These are phyloP conservation scores for Neolamprologus caudopunctatus DNA, from an alignment of 2,113 vertebrate genomes.

Conservation along the genomic window DNA sequence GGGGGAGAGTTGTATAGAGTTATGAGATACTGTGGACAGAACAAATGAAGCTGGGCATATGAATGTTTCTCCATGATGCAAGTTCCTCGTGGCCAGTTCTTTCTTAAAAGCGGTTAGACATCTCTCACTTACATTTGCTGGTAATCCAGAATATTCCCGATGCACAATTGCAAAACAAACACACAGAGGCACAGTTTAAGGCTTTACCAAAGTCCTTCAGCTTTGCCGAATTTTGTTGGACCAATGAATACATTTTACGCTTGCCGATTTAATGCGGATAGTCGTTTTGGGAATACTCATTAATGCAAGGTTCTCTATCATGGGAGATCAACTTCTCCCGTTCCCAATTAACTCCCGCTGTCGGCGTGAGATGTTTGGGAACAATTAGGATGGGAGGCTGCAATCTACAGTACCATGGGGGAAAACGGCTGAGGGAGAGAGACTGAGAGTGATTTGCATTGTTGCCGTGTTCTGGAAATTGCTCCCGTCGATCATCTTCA, in stretches of 20 bases:
- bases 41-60: neutral
- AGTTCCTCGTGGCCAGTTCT: neutral
- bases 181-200: neutral
- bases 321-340: conserved; percentile 33
- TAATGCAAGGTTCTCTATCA: conserved; percentile 25
- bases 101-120: accelerated
- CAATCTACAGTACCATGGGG: conserved; percentile 37
- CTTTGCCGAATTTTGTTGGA: neutral
- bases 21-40: neutral
- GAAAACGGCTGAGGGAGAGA: neutral
- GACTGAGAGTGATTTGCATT: conserved; percentile 48
- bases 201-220: neutral
- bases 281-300: conserved; percentile 24
- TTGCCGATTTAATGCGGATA: neutral
- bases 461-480: conserved; percentile 50
- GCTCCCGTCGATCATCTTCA: conserved; percentile 60
- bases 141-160: neutral
- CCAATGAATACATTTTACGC: neutral
- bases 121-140: neutral
- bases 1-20: neutral
- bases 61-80: neutral
- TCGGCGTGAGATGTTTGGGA: conserved; percentile 42
- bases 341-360: conserved; percentile 46
- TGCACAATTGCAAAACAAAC: neutral
- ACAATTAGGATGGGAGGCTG: conserved; percentile 58